Percentiles rank a stretch among this genome's conserved stretches.
Conservation (phyloP, 2,113 vertebrate species). For the Tichodroma muraria region DNA sequence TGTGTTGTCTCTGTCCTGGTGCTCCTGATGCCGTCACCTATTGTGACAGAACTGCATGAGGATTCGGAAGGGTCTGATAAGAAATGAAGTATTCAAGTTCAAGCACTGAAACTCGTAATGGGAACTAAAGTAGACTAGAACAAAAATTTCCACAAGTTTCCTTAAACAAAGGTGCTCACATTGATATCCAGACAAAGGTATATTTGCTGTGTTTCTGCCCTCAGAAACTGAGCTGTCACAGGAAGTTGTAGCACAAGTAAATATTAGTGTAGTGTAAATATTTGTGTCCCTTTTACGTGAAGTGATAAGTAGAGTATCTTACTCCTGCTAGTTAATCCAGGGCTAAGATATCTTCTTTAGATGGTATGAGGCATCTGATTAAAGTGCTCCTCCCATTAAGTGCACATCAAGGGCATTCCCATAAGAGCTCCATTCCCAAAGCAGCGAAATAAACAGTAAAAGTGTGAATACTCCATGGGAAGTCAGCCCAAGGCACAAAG, state of each 20-base stretch:
- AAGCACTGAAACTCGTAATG: background rate
- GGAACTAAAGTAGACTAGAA: background rate
- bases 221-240: background rate
- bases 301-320: background rate
- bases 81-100: background rate
- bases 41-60: background rate
- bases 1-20: background rate
- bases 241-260: background rate
- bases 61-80: background rate
- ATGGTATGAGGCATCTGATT: background rate
- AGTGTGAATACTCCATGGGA: background rate
- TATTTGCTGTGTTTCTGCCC: background rate
- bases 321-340: background rate
- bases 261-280: fast-evolving
- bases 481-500: background rate
- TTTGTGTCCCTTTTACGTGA: background rate
- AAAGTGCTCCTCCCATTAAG: background rate
- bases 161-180: background rate
- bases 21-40: background rate
- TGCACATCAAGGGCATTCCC: background rate
- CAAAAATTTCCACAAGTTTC: background rate
- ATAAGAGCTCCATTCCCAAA: background rate
- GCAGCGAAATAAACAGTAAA: background rate
- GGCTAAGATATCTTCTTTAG: background rate
- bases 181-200: background rate